These are phyloP conservation scores for Paradisaea rubra DNA, from an alignment of 2,113 vertebrate species.

Conservation along the genomic window DNA sequence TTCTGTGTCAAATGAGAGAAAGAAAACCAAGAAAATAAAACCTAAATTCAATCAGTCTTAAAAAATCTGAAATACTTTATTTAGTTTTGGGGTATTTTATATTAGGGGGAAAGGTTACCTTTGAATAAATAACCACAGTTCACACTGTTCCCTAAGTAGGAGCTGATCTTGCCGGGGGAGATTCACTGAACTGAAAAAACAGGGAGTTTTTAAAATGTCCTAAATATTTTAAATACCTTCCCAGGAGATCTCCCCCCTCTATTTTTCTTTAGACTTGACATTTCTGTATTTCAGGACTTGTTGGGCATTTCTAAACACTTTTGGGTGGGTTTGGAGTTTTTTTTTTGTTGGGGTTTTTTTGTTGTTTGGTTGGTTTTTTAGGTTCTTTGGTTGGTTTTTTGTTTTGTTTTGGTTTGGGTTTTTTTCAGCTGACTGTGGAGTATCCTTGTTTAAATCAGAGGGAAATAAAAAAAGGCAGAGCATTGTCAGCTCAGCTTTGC, in stretches of 20 bases:
- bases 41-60: neutral
- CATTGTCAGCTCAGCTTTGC: neutral
- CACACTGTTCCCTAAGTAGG: neutral
- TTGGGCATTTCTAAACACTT: neutral
- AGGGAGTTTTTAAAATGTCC: neutral
- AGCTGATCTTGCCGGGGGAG: neutral
- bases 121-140: neutral
- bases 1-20: neutral
- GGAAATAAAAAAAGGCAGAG: neutral
- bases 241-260: neutral
- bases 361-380: neutral
- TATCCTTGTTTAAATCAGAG: neutral
- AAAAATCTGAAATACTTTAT: neutral
- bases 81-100: neutral
- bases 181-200: neutral
- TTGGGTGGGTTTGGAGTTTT: neutral
- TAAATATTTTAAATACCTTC: slow-evolving; percentile 2
- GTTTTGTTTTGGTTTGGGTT: neutral
- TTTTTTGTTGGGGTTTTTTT: neutral
- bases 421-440: neutral
- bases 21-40: neutral
- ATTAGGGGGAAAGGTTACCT: neutral
- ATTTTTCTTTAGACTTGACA: neutral
- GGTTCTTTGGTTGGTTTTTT: too few species aligned
- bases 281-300: neutral